These are phyloP conservation scores for Oryzias dopingdopingensis DNA, from an alignment of 2,797 vertebrate genomes.

Conservation along the genomic window DNA sequence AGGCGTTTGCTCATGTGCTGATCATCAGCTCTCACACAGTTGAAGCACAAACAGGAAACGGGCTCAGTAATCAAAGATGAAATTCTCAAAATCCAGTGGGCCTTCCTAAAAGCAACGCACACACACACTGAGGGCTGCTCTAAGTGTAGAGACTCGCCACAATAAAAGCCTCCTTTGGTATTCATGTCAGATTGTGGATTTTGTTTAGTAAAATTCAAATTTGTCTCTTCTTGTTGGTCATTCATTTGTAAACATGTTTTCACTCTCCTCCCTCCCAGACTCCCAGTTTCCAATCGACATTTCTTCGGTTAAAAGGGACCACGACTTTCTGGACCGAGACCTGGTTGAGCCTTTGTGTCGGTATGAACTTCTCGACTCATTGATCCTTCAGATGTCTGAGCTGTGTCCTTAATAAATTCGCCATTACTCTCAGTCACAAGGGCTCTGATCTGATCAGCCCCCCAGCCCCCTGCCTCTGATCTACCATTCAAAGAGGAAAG, in stretches of 20 bases:
- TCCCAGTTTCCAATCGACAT: slow-evolving; percentile 92
- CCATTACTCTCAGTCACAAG: slow-evolving; percentile 38
- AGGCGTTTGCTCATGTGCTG: slow-evolving; percentile 34
- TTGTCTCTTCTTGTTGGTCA: slow-evolving; percentile 21
- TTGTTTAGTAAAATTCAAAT: slow-evolving; percentile 10
- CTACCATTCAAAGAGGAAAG: slow-evolving; percentile 68
- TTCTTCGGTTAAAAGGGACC: slow-evolving; percentile 89
- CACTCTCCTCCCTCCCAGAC: slow-evolving; percentile 66
- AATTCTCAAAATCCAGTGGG: slow-evolving; percentile 40
- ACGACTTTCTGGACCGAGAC: slow-evolving; percentile 94
- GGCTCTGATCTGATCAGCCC: slow-evolving; percentile 61
- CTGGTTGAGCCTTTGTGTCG: slow-evolving; percentile 94
- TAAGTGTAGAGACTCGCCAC: slow-evolving; percentile 32
- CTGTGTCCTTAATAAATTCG: slow-evolving; percentile 67
- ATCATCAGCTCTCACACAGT: slow-evolving; percentile 31
- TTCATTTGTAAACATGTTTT: slow-evolving; percentile 16
- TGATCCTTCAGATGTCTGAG: slow-evolving; percentile 57
- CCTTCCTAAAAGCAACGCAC: slow-evolving; percentile 5
- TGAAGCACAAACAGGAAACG: slow-evolving; percentile 58
- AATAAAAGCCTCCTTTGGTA: slow-evolving; percentile 33
- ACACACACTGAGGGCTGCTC: slow-evolving; percentile 4
- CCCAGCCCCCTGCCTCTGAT: slow-evolving; percentile 67
- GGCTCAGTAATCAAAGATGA: slow-evolving; percentile 49
- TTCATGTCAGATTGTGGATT: too few species aligned
- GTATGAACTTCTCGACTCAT: slow-evolving; percentile 64